These are phyloP conservation scores for Lagopus muta DNA, from an alignment of 2,113 vertebrate species.

Conservation along the genomic window DNA sequence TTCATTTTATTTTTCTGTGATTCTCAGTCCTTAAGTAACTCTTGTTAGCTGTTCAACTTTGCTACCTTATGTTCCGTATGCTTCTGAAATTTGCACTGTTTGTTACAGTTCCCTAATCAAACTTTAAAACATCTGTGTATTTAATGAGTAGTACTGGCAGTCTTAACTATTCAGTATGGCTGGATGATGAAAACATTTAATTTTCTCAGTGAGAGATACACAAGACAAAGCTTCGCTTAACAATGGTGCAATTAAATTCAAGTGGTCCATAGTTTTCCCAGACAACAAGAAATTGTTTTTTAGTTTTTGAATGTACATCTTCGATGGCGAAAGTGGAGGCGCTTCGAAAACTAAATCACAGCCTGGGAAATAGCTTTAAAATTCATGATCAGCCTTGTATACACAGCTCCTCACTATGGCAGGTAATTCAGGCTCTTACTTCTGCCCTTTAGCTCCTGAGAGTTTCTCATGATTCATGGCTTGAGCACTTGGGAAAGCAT, in stretches of 20 bases:
- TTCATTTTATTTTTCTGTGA: slow-evolving; percentile 9
- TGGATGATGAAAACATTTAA: slow-evolving; percentile 72
- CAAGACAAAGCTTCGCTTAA: slow-evolving; percentile 61
- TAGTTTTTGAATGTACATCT: slow-evolving; percentile 25
- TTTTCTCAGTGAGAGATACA: slow-evolving; percentile 45
- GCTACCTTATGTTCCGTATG: slow-evolving; percentile 57
- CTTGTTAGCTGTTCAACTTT: slow-evolving; percentile 8
- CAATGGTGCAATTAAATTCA: slow-evolving; percentile 50
- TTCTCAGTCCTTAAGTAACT: slow-evolving; percentile 43
- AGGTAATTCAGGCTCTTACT: neutral
- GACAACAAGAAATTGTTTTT: slow-evolving; percentile 32
- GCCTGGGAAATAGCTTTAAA: neutral
- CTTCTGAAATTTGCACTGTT: slow-evolving; percentile 30
- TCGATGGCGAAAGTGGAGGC: neutral
- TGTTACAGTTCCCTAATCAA: slow-evolving; percentile 34
- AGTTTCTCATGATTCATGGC: neutral
- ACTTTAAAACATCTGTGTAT: slow-evolving; percentile 69
- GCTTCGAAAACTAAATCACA: slow-evolving; percentile 23
- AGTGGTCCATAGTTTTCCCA: slow-evolving; percentile 40
- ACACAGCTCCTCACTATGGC: neutral
- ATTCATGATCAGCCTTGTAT: neutral
- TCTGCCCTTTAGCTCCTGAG: neutral
- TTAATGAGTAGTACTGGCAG: slow-evolving; percentile 54
- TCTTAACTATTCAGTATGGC: slow-evolving; percentile 45
- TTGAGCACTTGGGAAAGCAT: neutral